phyloP scores from a whole-genome alignment of 2,797 vertebrate genomes.

The Novumbra hubbsi region DNA sequence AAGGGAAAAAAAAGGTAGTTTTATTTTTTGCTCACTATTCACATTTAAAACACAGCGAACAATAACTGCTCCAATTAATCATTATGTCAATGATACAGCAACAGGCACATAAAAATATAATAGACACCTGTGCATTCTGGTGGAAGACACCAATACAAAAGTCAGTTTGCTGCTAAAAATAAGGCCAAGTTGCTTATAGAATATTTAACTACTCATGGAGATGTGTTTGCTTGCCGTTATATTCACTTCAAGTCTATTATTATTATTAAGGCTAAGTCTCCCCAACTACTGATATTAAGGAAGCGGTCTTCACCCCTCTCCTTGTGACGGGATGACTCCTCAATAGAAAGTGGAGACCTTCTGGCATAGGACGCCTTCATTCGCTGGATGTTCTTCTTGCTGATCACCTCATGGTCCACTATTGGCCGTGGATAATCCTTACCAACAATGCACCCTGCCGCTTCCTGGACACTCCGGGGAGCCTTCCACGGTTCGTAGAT shows the following conservation, averaged over 20 bases:
- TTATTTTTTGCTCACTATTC: neutral
- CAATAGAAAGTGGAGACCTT: conserved; percentile 33
- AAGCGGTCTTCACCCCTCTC: conserved; percentile 44
- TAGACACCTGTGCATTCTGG: too few relatives aligned
- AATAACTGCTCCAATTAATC: neutral
- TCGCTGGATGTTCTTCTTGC: conserved; percentile 72
- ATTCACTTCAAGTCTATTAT: too few relatives aligned
- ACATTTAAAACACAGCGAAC: neutral
- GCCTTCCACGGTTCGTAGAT: conserved; percentile 79
- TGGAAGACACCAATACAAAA: too few relatives aligned
- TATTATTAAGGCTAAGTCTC: too few relatives aligned
- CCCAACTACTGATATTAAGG: too few relatives aligned
- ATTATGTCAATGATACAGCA: neutral
- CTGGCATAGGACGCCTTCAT: conserved; percentile 74
- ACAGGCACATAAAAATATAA: too few relatives aligned
- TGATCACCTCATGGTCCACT: conserved; percentile 60
- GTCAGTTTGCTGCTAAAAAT: too few relatives aligned
- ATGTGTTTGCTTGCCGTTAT: too few relatives aligned
- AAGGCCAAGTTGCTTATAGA: too few relatives aligned
- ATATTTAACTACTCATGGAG: too few relatives aligned
- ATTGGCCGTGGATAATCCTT: conserved; percentile 75
- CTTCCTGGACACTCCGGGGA: conserved; percentile 67
- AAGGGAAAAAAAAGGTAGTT: neutral
- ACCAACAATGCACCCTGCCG: conserved; percentile 75
- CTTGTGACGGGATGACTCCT: conserved; percentile 49